phyloP scores from a whole-genome alignment of 2,888 invertebrate genomes.

The Tachina fera region DNA sequence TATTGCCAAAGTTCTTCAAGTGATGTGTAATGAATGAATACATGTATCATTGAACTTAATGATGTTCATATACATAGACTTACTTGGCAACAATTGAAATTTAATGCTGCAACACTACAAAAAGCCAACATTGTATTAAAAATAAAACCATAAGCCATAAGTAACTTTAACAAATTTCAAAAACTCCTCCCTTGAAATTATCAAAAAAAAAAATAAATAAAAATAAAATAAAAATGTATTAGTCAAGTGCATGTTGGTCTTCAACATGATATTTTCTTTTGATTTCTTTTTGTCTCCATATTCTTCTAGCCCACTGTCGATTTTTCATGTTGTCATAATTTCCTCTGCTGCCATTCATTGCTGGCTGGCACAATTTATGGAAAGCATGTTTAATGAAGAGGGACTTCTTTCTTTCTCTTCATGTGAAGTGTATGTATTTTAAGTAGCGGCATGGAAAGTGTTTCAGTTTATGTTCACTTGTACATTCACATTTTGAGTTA shows the following conservation, averaged over 20 bases:
- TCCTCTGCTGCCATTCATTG: not conserved
- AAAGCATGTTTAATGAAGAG: slow-evolving; percentile 32
- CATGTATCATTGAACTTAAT: slow-evolving; percentile 47
- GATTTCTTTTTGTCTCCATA: not conserved
- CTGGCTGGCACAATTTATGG: slow-evolving; percentile 12
- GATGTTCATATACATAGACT: slow-evolving; percentile 6
- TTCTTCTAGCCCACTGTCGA: not conserved
- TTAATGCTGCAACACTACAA: not conserved
- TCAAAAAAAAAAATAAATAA: not conserved
- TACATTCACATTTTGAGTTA: slow-evolving; percentile 2
- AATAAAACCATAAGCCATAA: slow-evolving; percentile 5
- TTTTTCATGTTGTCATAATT: slow-evolving; percentile 46
- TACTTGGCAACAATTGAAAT: slow-evolving; percentile 17
- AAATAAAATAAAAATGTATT: not conserved
- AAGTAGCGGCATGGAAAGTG: slow-evolving; percentile 42
- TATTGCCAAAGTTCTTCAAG: not conserved
- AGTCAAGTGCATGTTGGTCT: slow-evolving; percentile 3
- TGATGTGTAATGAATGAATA: slow-evolving; percentile 24
- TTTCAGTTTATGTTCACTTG: slow-evolving; percentile 14
- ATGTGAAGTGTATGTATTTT: slow-evolving; percentile 25
- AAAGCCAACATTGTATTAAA: not conserved
- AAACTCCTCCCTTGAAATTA: not conserved
- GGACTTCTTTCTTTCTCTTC: slow-evolving; percentile 7
- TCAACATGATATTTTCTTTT: slow-evolving; percentile 3
- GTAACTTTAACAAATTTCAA: slow-evolving; percentile 1